Conservation (phyloP, 2,797 vertebrate genomes). For the Anguilla megastoma region DNA sequence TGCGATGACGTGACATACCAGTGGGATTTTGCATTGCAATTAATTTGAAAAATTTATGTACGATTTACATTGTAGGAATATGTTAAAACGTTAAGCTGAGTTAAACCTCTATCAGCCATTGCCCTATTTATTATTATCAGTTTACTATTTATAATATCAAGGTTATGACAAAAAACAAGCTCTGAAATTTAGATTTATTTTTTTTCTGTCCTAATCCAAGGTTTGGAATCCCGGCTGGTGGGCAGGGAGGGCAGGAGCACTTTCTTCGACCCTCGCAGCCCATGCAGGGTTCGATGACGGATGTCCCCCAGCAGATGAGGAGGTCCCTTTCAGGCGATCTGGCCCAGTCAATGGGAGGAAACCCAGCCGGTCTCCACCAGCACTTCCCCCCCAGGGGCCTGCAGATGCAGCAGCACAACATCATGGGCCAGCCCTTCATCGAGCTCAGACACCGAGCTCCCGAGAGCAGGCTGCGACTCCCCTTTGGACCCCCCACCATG, state of each 20-base stretch:
- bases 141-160: no score
- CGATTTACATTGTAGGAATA: background rate
- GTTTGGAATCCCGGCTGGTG: conserved; percentile 75
- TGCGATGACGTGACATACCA: background rate
- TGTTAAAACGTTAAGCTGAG: background rate
- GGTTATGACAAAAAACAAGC: background rate
- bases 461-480: conserved; percentile 78
- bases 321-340: conserved; percentile 77
- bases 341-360: conserved; percentile 66
- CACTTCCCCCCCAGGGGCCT: conserved; percentile 79
- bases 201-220: conserved; percentile 56
- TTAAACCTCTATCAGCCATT: background rate
- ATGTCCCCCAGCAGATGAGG: conserved; percentile 77
- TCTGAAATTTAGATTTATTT: background rate
- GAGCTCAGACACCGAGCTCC: conserved; percentile 87
- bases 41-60: background rate
- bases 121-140: background rate
- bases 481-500: conserved; percentile 62
- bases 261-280: conserved; percentile 77
- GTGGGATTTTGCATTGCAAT: background rate
- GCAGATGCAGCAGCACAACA: conserved; percentile 85
- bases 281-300: conserved; percentile 62
- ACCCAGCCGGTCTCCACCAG: conserved; percentile 70
- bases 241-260: conserved; percentile 76
- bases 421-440: conserved; percentile 92